These are phyloP conservation scores for Pachypanchax playfairii DNA, from an alignment of 2,113 vertebrate genomes.

Conservation along the genomic window DNA sequence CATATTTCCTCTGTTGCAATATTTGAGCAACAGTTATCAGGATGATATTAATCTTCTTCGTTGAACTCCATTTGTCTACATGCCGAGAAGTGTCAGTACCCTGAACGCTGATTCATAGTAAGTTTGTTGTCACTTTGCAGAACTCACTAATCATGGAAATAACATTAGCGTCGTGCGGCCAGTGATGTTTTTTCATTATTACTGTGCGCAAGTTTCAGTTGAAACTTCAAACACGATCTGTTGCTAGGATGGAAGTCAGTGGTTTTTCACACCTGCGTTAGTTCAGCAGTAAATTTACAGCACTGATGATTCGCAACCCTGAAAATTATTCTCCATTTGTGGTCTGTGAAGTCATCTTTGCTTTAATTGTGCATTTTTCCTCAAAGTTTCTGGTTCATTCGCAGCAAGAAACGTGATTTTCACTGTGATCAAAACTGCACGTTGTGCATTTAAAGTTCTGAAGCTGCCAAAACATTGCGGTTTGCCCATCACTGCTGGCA, in stretches of 20 bases:
- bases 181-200: neutral
- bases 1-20: neutral
- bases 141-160: neutral
- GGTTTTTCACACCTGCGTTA: neutral
- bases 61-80: neutral
- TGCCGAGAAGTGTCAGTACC: neutral
- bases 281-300: neutral
- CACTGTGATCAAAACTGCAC: neutral
- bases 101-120: neutral
- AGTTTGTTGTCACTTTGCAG: neutral
- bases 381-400: neutral
- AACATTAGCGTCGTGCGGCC: neutral
- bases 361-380: neutral
- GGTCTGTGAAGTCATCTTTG: neutral
- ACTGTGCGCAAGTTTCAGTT: neutral
- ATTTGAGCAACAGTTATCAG: neutral
- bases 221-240: neutral
- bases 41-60: neutral
- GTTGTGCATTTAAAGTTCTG: constrained; percentile 2
- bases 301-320: neutral
- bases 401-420: neutral
- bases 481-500: constrained; percentile 14
- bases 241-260: neutral
- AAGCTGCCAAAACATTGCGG: constrained; percentile 29
- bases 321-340: neutral